Conservation (phyloP, 2,888 invertebrate genomes). For the Drosophila vallismaia region DNA sequence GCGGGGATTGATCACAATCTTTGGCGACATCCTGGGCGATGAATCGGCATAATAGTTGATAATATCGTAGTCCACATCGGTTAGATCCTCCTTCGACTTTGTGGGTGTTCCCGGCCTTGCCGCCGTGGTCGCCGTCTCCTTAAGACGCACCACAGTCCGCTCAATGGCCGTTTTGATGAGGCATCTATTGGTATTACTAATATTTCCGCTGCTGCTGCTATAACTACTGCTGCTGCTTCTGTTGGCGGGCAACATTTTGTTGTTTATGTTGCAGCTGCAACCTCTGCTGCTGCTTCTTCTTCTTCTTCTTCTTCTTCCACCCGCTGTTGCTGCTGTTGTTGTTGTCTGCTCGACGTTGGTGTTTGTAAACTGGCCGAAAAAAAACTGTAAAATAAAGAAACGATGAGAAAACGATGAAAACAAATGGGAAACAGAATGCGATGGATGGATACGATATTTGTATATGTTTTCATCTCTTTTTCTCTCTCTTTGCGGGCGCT, state of each 20-base stretch:
- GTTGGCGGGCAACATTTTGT: slow-evolving; percentile 63
- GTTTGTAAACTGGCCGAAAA: slow-evolving; percentile 1
- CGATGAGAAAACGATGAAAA: not conserved
- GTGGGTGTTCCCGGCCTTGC: not conserved
- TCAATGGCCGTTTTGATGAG: slow-evolving; percentile 46
- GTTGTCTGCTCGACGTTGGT: not conserved
- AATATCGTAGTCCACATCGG: slow-evolving; percentile 66
- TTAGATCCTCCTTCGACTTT: slow-evolving; percentile 40
- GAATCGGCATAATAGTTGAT: slow-evolving; percentile 55
- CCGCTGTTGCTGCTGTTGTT: not conserved
- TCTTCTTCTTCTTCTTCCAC: not conserved
- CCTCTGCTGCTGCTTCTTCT: slow-evolving; percentile 3
- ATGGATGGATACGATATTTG: not conserved
- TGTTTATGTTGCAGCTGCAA: slow-evolving; percentile 1
- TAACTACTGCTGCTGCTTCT: slow-evolving; percentile 10
- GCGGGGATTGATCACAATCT: slow-evolving; percentile 29
- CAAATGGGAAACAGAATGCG: slow-evolving; percentile 1
- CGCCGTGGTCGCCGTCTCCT: slow-evolving; percentile 13
- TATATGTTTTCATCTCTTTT: not conserved
- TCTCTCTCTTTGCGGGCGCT: not conserved
- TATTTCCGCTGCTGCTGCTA: slow-evolving; percentile 12
- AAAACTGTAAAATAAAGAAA: not conserved
- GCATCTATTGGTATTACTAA: slow-evolving; percentile 46
- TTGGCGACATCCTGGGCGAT: slow-evolving; percentile 8
- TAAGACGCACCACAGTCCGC: slow-evolving; percentile 34